Evolutionary conservation across 2,797 vertebrate genomes (phyloP), one percentile per base, ranked within the genome.

Genomic region (Muscicapa striata): DNA sequence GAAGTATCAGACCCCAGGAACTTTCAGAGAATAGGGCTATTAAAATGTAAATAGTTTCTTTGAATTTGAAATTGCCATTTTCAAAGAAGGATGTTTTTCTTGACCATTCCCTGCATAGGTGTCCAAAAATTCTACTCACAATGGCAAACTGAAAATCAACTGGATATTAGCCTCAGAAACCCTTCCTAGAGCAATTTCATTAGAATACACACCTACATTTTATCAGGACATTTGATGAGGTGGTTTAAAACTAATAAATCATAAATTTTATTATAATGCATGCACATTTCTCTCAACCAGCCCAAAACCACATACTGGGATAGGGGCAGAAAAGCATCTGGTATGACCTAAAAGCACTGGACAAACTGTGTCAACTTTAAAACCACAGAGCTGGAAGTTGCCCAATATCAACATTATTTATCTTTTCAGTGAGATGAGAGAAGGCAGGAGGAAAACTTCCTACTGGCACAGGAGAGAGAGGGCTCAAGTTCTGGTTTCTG

Each of bases 11-110:
- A 83, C 51, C 34, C 13, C 63, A 62, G 67, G 67, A 96, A 93
- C 91, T 90, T 84, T 43, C 43, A 80, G 80, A 89, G 67, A 93
- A 90, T 8, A 72, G 40, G 15, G 38, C 57, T 90, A 90, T 90
- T 96, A 94, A 91, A 90, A 94, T 86, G 36, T 90, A 94, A 96
- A 95, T 73, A 79, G 66, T 61, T 94, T 54, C 87, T 91, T 78
- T 91, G 87, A 95, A 88, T 94, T 91, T 88, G 69, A 93, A 93
- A 84, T 88, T 43, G 38, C 34, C 36, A 15, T 89, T 94, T 94
- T 64, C 55, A 91, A 90, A 94, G 93, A 0, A 67, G 74, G 70
- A 94, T 94, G 93, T 83, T 94, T 29, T 67, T 45, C 78, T 88
- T 88, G 68, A 87, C 93, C 83, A 41, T 82, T 88, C 52, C 59